Conservation (phyloP, 2,113 vertebrate genomes). For the Pontoporia blainvillei region DNA sequence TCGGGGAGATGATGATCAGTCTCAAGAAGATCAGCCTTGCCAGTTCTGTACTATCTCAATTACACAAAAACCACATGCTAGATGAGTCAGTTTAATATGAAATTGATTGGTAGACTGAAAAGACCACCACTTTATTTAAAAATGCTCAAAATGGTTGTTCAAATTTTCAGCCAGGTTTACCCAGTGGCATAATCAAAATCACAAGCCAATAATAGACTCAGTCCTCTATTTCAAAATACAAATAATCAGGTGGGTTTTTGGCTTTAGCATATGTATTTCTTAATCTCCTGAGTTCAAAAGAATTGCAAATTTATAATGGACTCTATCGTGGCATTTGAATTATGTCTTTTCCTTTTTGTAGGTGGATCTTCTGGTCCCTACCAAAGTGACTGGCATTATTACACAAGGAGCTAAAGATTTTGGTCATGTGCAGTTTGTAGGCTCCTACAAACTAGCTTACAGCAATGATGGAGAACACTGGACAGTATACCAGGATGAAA, state of each 20-base stretch:
- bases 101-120: background rate
- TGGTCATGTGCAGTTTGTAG: slow-evolving; percentile 97
- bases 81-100: background rate
- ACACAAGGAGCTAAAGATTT: slow-evolving; percentile 99
- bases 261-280: background rate
- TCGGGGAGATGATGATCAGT: background rate
- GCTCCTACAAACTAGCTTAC: slow-evolving; percentile 97
- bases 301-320: background rate
- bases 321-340: background rate
- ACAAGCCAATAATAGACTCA: background rate
- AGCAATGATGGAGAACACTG: slow-evolving; percentile 94
- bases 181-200: background rate
- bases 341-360: slow-evolving; percentile 60
- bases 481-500: slow-evolving; percentile 95
- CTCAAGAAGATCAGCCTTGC: background rate
- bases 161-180: background rate
- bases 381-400: slow-evolving; percentile 97
- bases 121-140: background rate
- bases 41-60: background rate
- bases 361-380: slow-evolving; percentile 93
- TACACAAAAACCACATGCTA: background rate
- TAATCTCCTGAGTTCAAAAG: background rate
- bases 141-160: background rate
- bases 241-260: background rate
- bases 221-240: background rate